phyloP scores from a whole-genome alignment of 2,113 vertebrate genomes.

The Noturus placidus region DNA sequence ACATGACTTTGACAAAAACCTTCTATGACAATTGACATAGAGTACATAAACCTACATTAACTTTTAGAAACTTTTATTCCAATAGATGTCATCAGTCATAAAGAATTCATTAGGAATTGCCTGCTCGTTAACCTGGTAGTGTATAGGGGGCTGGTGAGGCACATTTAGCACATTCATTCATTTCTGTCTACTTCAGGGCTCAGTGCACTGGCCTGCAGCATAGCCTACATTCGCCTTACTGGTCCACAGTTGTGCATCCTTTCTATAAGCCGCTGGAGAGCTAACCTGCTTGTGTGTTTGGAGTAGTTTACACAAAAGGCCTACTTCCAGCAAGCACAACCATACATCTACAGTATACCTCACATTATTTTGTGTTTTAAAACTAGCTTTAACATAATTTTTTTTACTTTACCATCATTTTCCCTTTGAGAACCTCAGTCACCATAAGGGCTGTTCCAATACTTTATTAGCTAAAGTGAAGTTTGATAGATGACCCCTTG shows the following conservation, averaged over 20 bases:
- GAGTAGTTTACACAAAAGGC: slow-evolving; percentile 22
- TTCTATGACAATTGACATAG: too few relatives aligned
- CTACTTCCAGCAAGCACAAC: slow-evolving; percentile 10
- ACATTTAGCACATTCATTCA: slow-evolving; percentile 18
- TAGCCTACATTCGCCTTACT: slow-evolving; percentile 40
- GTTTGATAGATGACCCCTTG: background rate
- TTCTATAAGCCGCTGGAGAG: slow-evolving; percentile 28
- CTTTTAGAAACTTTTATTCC: background rate
- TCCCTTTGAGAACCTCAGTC: background rate
- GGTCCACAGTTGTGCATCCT: background rate
- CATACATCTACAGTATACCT: background rate
- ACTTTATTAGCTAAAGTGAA: background rate
- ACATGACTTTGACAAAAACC: too few relatives aligned
- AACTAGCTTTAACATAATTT: background rate
- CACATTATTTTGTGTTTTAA: background rate
- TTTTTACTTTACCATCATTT: background rate
- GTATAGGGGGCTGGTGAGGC: background rate
- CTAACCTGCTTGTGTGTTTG: slow-evolving; percentile 41
- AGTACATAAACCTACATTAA: too few relatives aligned
- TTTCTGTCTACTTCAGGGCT: slow-evolving; percentile 22
- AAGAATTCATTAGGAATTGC: background rate
- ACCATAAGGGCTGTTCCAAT: background rate
- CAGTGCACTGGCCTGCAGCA: slow-evolving; percentile 33
- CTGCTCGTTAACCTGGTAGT: background rate
- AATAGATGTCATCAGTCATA: background rate